These are phyloP conservation scores for Lutjanus campechanus DNA, from an alignment of 2,797 vertebrate genomes.

Conservation along the genomic window DNA sequence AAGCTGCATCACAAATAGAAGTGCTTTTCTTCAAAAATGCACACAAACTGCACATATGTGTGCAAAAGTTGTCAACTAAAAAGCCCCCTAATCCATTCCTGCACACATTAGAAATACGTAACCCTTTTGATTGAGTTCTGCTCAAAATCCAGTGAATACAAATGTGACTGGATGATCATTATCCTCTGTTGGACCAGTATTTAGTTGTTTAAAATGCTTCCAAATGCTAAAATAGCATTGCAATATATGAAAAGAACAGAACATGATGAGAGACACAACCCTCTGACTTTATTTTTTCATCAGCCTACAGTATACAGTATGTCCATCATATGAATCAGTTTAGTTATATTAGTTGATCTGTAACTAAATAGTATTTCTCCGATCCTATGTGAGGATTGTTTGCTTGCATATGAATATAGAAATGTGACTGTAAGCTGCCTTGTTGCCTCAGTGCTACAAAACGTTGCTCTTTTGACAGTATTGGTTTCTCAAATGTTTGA, in stretches of 20 bases:
- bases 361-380: slow-evolving; percentile 50
- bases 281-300: slow-evolving; percentile 47
- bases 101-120: slow-evolving; percentile 19
- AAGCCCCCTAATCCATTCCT: neutral
- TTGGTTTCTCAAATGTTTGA: slow-evolving; percentile 53
- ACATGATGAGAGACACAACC: slow-evolving; percentile 12
- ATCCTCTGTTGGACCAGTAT: slow-evolving; percentile 47
- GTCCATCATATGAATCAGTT: slow-evolving; percentile 34
- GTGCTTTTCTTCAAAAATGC: slow-evolving; percentile 5
- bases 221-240: slow-evolving; percentile 39
- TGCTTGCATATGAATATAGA: slow-evolving; percentile 64
- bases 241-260: slow-evolving; percentile 38
- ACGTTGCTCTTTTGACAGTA: slow-evolving; percentile 33
- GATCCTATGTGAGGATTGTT: slow-evolving; percentile 42
- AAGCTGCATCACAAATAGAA: slow-evolving; percentile 13
- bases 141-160: slow-evolving; percentile 10
- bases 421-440: slow-evolving; percentile 56
- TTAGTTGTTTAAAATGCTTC: slow-evolving; percentile 46
- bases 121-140: slow-evolving; percentile 13
- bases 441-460: slow-evolving; percentile 46
- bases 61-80: slow-evolving; percentile 2
- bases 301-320: neutral
- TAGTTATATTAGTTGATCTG: slow-evolving; percentile 52
- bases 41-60: slow-evolving; percentile 4
- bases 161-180: slow-evolving; percentile 24